These are phyloP conservation scores for Zelostemma sp. DNA, from an alignment of 1,140 invertebrate genomes.

Conservation along the genomic window DNA sequence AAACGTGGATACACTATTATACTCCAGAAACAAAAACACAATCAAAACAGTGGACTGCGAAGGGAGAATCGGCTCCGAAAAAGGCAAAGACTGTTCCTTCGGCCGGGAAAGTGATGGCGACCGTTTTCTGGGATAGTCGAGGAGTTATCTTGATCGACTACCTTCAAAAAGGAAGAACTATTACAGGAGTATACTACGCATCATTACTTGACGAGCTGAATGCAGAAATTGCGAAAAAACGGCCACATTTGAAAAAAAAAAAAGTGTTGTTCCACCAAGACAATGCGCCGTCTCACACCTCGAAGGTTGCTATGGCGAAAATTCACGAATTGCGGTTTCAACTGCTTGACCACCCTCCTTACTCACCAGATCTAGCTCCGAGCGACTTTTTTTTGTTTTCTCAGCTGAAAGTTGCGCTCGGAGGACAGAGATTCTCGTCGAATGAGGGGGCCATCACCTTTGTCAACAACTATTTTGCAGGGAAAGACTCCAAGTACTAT, in stretches of 20 bases:
- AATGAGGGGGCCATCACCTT: no score
- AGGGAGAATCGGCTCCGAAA: conserved; percentile 31
- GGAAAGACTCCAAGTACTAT: no score
- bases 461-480: no score
- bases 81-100: conserved; percentile 48
- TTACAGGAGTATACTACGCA: conserved; percentile 61
- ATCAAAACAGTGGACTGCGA: conserved; percentile 23
- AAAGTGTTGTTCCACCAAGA: conserved; percentile 63
- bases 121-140: conserved; percentile 60
- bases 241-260: conserved; percentile 49
- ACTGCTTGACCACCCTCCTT: no score
- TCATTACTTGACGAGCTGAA: conserved; percentile 36
- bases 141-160: no score
- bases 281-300: conserved; percentile 57
- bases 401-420: no score
- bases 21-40: conserved; percentile 25
- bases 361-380: no score
- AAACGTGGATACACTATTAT: conserved; percentile 32
- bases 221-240: conserved; percentile 44
- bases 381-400: no score
- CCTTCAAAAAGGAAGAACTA: conserved; percentile 66
- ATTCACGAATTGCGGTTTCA: no score
- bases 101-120: no score
- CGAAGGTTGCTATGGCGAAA: no score
- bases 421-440: no score